Conservation (phyloP, 1,140 invertebrate genomes). For the Drosophila persimilis region DNA sequence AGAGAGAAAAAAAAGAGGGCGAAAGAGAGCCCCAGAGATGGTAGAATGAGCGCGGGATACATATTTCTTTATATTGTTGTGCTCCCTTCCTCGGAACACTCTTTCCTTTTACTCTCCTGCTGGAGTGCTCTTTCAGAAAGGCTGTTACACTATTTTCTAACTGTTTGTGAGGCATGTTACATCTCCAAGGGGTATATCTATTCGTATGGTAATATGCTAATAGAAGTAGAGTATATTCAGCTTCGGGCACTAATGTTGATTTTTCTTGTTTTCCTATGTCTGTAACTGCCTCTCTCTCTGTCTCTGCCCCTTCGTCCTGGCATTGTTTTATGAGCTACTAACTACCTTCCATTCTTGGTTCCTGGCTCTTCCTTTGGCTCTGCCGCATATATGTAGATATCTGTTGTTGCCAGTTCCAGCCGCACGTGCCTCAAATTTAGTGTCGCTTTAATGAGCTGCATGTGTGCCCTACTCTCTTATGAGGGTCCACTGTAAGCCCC, state of each 20-base stretch:
- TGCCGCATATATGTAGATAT: constrained; percentile 2
- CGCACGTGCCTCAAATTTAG: constrained; percentile 74
- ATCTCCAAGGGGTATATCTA: no score
- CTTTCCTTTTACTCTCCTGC: no score
- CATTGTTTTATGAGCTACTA: constrained; percentile 80
- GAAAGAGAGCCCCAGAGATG: constrained; percentile 41
- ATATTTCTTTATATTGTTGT: no score
- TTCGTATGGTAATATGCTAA: no score
- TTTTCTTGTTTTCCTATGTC: constrained; percentile 5
- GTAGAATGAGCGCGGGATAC: constrained; percentile 50
- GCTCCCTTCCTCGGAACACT: no score
- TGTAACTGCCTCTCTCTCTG: not conserved
- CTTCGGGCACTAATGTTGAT: not conserved
- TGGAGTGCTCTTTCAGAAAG: no score
- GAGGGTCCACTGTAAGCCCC: constrained; percentile 45
- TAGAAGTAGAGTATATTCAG: no score
- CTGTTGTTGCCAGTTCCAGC: constrained; percentile 49
- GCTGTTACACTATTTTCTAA: no score
- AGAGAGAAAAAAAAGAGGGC: not conserved
- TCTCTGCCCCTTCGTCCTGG: constrained; percentile 13
- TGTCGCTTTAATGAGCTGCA: constrained; percentile 75
- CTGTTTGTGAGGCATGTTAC: no score
- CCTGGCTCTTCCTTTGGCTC: constrained; percentile 17
- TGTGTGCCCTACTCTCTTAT: constrained; percentile 37
- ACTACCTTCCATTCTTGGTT: constrained; percentile 64